Conservation (phyloP, 35 echinoderm and acorn worm genomes). For the Apostichopus californicus region DNA sequence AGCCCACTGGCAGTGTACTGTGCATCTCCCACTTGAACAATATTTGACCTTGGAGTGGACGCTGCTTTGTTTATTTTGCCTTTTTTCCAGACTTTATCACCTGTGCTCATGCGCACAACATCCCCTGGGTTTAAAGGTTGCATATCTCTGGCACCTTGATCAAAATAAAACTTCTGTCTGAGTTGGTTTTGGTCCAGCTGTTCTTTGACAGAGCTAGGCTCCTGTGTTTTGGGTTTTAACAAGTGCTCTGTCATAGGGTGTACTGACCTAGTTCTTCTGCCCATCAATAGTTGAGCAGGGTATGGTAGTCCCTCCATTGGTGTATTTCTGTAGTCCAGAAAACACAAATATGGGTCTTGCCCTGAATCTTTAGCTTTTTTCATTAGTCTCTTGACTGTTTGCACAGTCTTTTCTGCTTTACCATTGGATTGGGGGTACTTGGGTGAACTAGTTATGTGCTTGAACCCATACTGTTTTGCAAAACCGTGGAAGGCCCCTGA, state of each 20-base stretch:
- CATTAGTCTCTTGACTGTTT: background rate
- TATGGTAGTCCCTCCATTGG: background rate
- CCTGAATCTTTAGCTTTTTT: background rate
- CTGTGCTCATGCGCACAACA: background rate
- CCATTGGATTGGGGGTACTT: constrained; percentile 27
- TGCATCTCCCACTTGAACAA: background rate
- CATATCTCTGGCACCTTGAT: background rate
- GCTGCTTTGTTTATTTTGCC: background rate
- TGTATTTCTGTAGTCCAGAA: constrained; percentile 22
- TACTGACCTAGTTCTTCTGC: no score
- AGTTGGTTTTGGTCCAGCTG: no score
- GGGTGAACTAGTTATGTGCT: background rate
- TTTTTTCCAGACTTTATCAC: constrained; percentile 18
- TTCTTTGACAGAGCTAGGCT: no score
- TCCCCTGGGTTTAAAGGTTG: background rate
- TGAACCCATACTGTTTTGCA: background rate
- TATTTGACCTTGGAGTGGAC: background rate
- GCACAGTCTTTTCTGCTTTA: constrained; percentile 14
- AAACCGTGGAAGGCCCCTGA: background rate
- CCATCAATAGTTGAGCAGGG: background rate
- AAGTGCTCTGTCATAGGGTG: no score
- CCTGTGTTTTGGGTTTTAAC: no score
- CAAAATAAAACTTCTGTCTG: no score
- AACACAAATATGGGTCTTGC: background rate
- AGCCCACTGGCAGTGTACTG: background rate